Percentiles rank a stretch among this genome's conserved stretches.
Conservation (phyloP, 2,888 invertebrate genomes). For the Eupithecia subumbrata region DNA sequence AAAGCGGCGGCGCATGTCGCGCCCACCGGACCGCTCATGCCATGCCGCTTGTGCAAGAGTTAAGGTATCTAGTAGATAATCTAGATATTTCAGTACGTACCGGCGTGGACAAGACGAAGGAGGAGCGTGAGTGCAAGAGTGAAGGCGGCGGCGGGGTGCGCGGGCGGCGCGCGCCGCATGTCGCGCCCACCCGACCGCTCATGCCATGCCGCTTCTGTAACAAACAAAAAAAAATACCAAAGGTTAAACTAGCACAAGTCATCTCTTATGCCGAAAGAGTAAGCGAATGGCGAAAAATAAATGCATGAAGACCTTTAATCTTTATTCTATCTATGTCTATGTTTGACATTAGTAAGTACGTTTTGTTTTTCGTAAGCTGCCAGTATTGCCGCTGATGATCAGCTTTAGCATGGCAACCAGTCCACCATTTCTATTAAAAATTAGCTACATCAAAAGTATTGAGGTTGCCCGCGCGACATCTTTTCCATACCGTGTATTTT, state of each 20-base stretch:
- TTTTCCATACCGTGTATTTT: too few relatives aligned
- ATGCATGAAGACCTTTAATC: neutral
- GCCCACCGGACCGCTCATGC: constrained; percentile 80
- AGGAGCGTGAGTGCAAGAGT: constrained; percentile 74
- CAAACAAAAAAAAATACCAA: constrained; percentile 40
- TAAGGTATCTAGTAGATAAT: constrained; percentile 48
- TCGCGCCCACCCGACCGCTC: constrained; percentile 81
- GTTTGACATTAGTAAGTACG: neutral
- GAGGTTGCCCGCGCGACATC: neutral
- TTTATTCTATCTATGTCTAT: too few relatives aligned
- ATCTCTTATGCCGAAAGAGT: too few relatives aligned
- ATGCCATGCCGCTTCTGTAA: constrained; percentile 81
- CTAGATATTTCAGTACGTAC: constrained; percentile 46
- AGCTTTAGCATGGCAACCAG: neutral
- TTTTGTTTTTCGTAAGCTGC: neutral
- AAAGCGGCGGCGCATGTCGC: constrained; percentile 80
- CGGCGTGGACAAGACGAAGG: constrained; percentile 75
- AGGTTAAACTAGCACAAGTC: too few relatives aligned
- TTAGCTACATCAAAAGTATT: neutral
- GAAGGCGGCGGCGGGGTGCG: constrained; percentile 76
- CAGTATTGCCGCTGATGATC: neutral
- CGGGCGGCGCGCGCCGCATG: constrained; percentile 84
- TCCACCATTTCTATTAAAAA: neutral
- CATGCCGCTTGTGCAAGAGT: constrained; percentile 78
- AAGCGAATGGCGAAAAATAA: neutral